A percentile compares a stretch with the other conserved stretches of the same genome.
These are phyloP conservation scores for Harpagoxenus sublaevis DNA, from an alignment of 2,888 invertebrate species.

Conservation along the genomic window DNA sequence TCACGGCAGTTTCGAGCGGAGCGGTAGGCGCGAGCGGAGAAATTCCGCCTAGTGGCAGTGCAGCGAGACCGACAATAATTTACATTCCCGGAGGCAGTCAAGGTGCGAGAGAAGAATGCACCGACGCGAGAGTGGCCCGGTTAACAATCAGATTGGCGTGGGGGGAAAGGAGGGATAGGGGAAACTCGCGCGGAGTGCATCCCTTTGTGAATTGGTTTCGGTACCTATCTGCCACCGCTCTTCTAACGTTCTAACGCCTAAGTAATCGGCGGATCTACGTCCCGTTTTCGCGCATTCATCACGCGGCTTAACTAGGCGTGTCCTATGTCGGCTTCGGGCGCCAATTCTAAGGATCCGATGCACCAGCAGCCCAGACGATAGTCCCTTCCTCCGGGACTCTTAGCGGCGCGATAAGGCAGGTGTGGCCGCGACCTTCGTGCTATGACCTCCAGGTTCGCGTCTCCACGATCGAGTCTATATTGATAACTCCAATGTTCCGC, in stretches of 20 bases:
- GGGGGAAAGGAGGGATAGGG: neutral
- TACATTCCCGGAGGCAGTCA: slow-evolving; percentile 70
- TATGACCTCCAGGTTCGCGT: slow-evolving; percentile 39
- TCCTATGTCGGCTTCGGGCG: slow-evolving; percentile 70
- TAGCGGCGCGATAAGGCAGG: slow-evolving; percentile 66
- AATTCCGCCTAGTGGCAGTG: slow-evolving; percentile 52
- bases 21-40: slow-evolving; percentile 59
- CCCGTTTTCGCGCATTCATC: slow-evolving; percentile 77
- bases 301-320: slow-evolving; percentile 77
- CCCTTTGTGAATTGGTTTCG: slow-evolving; percentile 73
- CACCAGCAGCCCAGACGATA: slow-evolving; percentile 38
- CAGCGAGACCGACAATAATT: slow-evolving; percentile 71
- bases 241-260: slow-evolving; percentile 57
- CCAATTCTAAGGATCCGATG: slow-evolving; percentile 66
- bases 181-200: slow-evolving; percentile 39
- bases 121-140: slow-evolving; percentile 51
- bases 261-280: slow-evolving; percentile 41
- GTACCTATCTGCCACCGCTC: slow-evolving; percentile 79
- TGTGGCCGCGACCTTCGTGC: slow-evolving; percentile 63
- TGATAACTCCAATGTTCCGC: slow-evolving; percentile 12
- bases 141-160: slow-evolving; percentile 2
- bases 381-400: slow-evolving; percentile 24
- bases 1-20: slow-evolving; percentile 62
- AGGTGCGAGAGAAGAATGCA: slow-evolving; percentile 63
- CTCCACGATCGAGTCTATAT: slow-evolving; percentile 17